Percentiles rank a stretch among this genome's conserved stretches.
phyloP scores from a whole-genome alignment of 64 coral and sea anemone species.

The Porites lutea region DNA sequence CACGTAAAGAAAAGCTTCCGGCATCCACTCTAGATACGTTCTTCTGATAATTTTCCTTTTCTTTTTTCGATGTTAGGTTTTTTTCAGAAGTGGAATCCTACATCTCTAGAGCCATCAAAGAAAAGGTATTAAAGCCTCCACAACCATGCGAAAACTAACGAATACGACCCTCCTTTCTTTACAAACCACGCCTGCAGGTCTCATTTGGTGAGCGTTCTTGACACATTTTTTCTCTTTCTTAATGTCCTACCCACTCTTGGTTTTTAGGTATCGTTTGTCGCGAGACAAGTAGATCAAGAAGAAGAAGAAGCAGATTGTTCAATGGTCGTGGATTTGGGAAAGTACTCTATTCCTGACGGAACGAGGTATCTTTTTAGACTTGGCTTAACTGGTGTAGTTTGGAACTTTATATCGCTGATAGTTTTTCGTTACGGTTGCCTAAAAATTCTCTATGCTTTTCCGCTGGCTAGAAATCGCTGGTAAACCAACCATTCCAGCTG shows the following conservation, averaged over 20 bases:
- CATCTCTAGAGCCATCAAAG: conserved; percentile 81
- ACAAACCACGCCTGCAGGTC: too few relatives aligned
- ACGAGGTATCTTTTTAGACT: conserved; percentile 64
- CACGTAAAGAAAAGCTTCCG: neutral
- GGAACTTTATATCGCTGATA: neutral
- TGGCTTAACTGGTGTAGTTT: neutral
- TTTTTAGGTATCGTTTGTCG: conserved; percentile 39
- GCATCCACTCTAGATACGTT: too few relatives aligned
- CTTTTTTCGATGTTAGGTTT: conserved; percentile 31
- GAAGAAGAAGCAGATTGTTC: conserved; percentile 39
- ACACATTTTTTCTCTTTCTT: too few relatives aligned
- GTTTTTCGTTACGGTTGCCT: too few relatives aligned
- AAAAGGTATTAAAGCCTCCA: conserved; percentile 55
- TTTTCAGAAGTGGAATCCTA: conserved; percentile 93
- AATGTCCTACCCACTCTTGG: neutral
- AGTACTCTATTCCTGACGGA: conserved; percentile 86
- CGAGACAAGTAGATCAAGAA: conserved; percentile 41
- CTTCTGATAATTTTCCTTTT: conserved; percentile 4
- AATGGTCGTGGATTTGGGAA: conserved; percentile 64
- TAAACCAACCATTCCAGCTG: too few relatives aligned
- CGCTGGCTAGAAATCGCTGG: too few relatives aligned
- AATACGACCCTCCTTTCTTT: too few relatives aligned
- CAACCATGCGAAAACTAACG: too few relatives aligned
- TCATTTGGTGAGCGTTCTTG: too few relatives aligned
- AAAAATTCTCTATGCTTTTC: too few relatives aligned